Base-by-base conservation (phyloP, 2,888 invertebrate species). In the Cheilosia vulpina region DNA sequence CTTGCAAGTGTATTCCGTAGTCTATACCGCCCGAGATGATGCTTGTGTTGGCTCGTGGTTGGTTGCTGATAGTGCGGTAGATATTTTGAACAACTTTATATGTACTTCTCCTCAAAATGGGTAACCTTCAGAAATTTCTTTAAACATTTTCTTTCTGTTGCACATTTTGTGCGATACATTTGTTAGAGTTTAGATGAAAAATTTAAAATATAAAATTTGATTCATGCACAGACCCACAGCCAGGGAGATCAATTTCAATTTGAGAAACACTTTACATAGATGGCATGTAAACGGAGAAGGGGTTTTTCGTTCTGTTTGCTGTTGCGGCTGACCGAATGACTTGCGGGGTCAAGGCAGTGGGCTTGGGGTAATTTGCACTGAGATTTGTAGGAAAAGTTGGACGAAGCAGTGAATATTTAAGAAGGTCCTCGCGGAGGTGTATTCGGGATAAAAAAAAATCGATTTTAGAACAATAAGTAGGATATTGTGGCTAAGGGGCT, bases 1-100 rank as follows among this genome's bases (percentile, higher is more conserved):
- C 57, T 69, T 31, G 15, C 34, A 57, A 69, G 45, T 57, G 45
- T 57, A 57, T 45, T 57, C n/a, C 57, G 57, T 47, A 31, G 5
- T 6, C 31, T 9, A 9, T 31, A 27, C 41, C 13, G 19, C 57
- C 43, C 55, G 19, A 57, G n/a, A 47, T 47, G 34, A 21, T 45
- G 45, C 34, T 45, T 15, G 57, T 45, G 34, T 45, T 57, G 69
- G 34, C 11, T 43, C 24, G 45, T 45, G 45, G 45, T 38, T 13
- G 19, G 47, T 47, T 57, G 68, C 53, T 43, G 66, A 24, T 66
- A 24, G 52, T 55, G 38, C 38, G 53, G 66, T 53, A 27, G 27
- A 27, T 27, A 19, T 41, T 68, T 57, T 55, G 27, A 53, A 53
- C 41, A 66, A 66, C 53, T 66, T 66, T 66, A 66, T 53, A 41